Percentiles rank a stretch among this genome's conserved stretches.
These are phyloP conservation scores for Perithous albicinctus DNA, from an alignment of 2,888 invertebrate species.

Conservation along the genomic window DNA sequence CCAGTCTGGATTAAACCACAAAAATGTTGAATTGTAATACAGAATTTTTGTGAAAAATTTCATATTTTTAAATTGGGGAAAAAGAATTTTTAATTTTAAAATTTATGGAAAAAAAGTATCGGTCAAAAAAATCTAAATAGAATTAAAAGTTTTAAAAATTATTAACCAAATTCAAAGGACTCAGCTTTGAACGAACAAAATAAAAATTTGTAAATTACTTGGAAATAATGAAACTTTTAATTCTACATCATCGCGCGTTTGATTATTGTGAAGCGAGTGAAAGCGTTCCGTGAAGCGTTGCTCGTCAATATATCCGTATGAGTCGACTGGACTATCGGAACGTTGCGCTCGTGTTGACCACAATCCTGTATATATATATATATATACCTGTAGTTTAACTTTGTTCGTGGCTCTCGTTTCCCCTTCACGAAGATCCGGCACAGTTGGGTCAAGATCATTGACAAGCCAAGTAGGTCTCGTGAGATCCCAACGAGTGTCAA, in stretches of 20 bases:
- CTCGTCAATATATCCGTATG: slow-evolving; percentile 30
- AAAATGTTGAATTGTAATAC: too few species aligned
- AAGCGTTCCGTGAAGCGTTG: slow-evolving; percentile 28
- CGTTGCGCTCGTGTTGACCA: not conserved
- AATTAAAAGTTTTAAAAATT: too few species aligned
- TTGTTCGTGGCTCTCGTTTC: slow-evolving; percentile 38
- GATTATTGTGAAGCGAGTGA: not conserved
- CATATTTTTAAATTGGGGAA: too few species aligned
- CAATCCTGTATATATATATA: not conserved
- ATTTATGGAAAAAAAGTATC: too few species aligned
- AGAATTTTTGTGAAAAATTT: too few species aligned
- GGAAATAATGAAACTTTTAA: not conserved
- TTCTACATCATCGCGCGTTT: not conserved
- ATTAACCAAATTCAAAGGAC: too few species aligned
- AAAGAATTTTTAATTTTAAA: too few species aligned
- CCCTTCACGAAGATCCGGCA: slow-evolving; percentile 61
- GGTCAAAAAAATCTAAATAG: too few species aligned
- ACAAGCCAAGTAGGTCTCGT: slow-evolving; percentile 63
- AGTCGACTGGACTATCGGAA: slow-evolving; percentile 22
- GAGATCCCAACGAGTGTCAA: slow-evolving; percentile 36
- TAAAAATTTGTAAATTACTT: not conserved
- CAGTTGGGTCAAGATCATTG: slow-evolving; percentile 70
- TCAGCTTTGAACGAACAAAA: too few species aligned
- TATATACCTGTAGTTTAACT: slow-evolving; percentile 8
- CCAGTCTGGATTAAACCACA: too few species aligned